Evolutionary conservation across 2,113 vertebrate genomes (phyloP), one percentile per base, ranked within the genome.

Genomic region (Eolophus roseicapilla): DNA sequence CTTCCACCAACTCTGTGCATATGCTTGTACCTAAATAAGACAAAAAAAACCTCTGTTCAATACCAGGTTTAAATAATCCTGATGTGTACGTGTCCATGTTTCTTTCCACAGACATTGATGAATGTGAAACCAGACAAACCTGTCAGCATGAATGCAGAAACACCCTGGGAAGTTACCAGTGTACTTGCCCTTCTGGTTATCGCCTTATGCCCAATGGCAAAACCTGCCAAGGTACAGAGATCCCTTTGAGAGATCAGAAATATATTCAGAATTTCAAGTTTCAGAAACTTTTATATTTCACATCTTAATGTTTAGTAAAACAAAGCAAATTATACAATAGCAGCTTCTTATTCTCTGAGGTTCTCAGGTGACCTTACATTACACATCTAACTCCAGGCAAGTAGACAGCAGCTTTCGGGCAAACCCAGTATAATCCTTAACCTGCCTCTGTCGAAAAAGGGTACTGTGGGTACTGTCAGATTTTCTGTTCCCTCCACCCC

Each of bases 111-210:
- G 99, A 99, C 96, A 98, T 99, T 18, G 98, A 99, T 79, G 99
- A 99, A 95, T 99, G 99, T 97, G 99, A 99, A 95, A 98, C 97
- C 87, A 98, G 98, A 87, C 98, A 99, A 33, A 79, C 88, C 7
- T 99, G 99, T 92, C 99, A 99, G 95, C 99, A 99, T 2, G 99
- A 99, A 82, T 99, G 99, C 97, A 97, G 98, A 91, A 99, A 99
- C 96, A 98, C 98, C 59, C 97, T 98, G 16, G 99, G 99, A 33
- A 99, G 99, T 91, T 99, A 99, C 93, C 98, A 98, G 82, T 99
- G 99, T 74, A 31, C 98, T 52, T 99, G 99, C 96, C 99, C 99
- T 0, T 39, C 92, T 4, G 99, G 99, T 25, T 99, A 99, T 82
- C 98, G 96, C 24, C 98, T 99, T 70, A 99, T 98, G 98, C 59